Evolutionary conservation across 2,113 vertebrate species (phyloP).

Genomic region (Fregata magnificens): DNA sequence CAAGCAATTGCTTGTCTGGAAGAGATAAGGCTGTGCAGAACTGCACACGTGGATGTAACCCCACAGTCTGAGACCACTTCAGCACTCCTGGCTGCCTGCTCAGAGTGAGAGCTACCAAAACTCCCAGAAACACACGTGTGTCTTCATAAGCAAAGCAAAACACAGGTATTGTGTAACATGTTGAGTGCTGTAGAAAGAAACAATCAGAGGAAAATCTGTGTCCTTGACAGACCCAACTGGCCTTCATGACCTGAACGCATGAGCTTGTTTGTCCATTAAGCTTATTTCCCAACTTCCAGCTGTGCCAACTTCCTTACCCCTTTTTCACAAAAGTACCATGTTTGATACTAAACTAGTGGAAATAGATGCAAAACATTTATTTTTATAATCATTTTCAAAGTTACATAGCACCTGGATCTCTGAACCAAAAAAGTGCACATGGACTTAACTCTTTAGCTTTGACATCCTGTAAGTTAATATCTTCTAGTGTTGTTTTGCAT

Average conservation of each 20-base stretch:
- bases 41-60: accelerated
- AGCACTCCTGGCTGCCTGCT: neutral
- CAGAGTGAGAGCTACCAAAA: neutral
- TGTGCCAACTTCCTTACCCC: neutral
- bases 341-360: neutral
- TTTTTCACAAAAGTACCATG: neutral
- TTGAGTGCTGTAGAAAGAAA: neutral
- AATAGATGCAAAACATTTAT: neutral
- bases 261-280: neutral
- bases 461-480: neutral
- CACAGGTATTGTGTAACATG: accelerated
- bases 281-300: neutral
- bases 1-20: neutral
- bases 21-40: neutral
- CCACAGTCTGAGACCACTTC: accelerated
- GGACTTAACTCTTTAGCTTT: neutral
- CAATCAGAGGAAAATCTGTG: neutral
- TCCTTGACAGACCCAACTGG: neutral
- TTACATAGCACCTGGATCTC: neutral
- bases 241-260: no score
- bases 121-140: accelerated
- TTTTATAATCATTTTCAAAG: neutral
- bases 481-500: neutral
- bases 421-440: neutral
- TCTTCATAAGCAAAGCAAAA: neutral